phyloP scores from a whole-genome alignment of 1,140 invertebrate genomes.

The Acyrthosiphon pisum region DNA sequence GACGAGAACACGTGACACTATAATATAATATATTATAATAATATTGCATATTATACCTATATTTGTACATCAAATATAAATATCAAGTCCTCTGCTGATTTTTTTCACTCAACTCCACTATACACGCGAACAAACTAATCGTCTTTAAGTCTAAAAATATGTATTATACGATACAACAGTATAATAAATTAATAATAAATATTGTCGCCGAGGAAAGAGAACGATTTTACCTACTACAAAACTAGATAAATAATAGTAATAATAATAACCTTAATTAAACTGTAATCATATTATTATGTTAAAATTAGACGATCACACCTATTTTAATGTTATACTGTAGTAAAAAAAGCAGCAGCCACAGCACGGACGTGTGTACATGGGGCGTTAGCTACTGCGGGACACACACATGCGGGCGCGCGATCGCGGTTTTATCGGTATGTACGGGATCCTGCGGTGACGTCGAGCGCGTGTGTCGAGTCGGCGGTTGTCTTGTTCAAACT shows the following conservation, averaged over 20 bases:
- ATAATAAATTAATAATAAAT: slow-evolving; percentile 28
- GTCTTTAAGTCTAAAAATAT: neutral
- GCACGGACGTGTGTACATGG: slow-evolving; percentile 2
- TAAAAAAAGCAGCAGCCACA: slow-evolving; percentile 25
- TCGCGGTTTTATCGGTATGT: neutral
- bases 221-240: slow-evolving; percentile 7
- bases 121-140: neutral
- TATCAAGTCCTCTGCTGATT: neutral
- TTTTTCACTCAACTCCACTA: neutral
- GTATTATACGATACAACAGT: neutral
- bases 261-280: slow-evolving; percentile 24
- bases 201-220: slow-evolving; percentile 22
- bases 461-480: slow-evolving; percentile 7
- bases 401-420: neutral
- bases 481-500: slow-evolving; percentile 38
- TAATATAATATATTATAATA: slow-evolving; percentile 28
- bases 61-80: slow-evolving; percentile 6
- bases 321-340: slow-evolving; percentile 13
- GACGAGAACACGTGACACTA: neutral
- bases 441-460: neutral
- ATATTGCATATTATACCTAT: slow-evolving; percentile 8
- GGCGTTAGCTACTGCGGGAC: neutral
- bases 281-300: neutral
- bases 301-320: slow-evolving; percentile 11
- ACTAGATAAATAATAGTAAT: slow-evolving; percentile 4